Evolutionary conservation across 2,888 invertebrate genomes (phyloP).

Genomic region (Byasa hedistus): DNA sequence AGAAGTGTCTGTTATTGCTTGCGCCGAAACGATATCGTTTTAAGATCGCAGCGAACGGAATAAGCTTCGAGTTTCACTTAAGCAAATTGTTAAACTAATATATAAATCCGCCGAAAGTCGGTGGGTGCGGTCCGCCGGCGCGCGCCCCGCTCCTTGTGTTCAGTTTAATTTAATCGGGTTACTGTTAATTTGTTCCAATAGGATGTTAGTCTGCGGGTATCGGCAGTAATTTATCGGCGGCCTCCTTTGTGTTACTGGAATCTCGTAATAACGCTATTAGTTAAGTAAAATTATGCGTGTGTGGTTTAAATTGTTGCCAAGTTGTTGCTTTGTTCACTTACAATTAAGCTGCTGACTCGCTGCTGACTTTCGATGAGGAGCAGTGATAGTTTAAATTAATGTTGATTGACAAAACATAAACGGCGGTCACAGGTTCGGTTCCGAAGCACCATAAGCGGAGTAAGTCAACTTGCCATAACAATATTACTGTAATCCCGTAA

Average conservation of each 20-base stretch:
- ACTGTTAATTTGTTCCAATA: conserved; percentile 52
- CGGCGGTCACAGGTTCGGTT: too few relatives aligned
- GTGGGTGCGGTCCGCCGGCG: conserved; percentile 44
- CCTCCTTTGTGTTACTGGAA: conserved; percentile 42
- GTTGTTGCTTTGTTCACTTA: conserved; percentile 23
- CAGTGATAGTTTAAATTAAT: too few relatives aligned
- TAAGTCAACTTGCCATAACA: too few relatives aligned
- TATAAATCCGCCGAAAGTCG: conserved; percentile 57
- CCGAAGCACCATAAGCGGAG: too few relatives aligned
- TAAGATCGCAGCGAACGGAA: conserved; percentile 31
- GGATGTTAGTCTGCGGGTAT: conserved; percentile 38
- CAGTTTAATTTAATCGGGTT: conserved; percentile 55
- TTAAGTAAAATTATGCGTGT: conserved; percentile 2
- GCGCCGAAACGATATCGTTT: conserved; percentile 27
- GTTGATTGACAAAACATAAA: too few relatives aligned
- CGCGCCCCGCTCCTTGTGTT: conserved; percentile 43
- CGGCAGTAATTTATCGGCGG: conserved; percentile 44
- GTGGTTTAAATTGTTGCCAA: conserved; percentile 21
- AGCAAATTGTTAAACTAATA: conserved; percentile 58
- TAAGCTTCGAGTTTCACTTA: conserved; percentile 40
- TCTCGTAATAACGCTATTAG: conserved; percentile 32
- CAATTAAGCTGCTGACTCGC: not conserved
- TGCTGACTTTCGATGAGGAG: too few relatives aligned
- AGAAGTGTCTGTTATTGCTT: too few relatives aligned
- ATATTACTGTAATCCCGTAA: too few relatives aligned